These are phyloP conservation scores for Bothrops jararaca DNA, from an alignment of 2,113 vertebrate species.

Conservation along the genomic window DNA sequence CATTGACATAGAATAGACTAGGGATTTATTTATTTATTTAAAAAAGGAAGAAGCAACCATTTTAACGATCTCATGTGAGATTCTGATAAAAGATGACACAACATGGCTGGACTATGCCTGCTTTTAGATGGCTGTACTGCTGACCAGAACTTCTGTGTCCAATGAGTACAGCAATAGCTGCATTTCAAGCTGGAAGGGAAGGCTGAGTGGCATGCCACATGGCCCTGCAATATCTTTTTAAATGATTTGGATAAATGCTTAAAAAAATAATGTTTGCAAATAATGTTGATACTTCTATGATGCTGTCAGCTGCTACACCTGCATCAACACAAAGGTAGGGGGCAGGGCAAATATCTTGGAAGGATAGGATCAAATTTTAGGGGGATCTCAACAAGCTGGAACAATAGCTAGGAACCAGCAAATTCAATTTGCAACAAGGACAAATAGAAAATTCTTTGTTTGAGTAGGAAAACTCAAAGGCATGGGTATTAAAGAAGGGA, in stretches of 20 bases:
- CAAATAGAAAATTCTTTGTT: background rate
- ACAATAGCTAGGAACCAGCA: background rate
- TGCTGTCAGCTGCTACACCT: background rate
- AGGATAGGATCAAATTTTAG: background rate
- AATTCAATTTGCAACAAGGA: background rate
- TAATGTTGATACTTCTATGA: background rate
- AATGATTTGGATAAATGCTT: background rate
- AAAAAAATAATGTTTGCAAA: background rate
- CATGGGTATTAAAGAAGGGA: background rate
- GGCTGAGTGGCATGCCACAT: background rate
- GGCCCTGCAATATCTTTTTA: background rate
- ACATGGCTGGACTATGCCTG: background rate
- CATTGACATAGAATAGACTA: background rate
- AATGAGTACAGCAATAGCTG: background rate
- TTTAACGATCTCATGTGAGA: background rate
- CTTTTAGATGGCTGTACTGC: background rate
- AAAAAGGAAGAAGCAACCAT: background rate
- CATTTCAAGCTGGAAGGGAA: background rate
- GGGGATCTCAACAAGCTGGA: background rate
- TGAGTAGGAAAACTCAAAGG: background rate
- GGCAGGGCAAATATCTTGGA: background rate
- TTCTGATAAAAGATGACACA: background rate
- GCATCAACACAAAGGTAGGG: background rate
- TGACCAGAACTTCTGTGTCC: background rate
- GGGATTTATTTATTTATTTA: background rate